Evolutionary conservation across 2,113 vertebrate species (phyloP), one percentile per base, ranked within the genome.

Genomic region (Sinosuthora webbiana): DNA sequence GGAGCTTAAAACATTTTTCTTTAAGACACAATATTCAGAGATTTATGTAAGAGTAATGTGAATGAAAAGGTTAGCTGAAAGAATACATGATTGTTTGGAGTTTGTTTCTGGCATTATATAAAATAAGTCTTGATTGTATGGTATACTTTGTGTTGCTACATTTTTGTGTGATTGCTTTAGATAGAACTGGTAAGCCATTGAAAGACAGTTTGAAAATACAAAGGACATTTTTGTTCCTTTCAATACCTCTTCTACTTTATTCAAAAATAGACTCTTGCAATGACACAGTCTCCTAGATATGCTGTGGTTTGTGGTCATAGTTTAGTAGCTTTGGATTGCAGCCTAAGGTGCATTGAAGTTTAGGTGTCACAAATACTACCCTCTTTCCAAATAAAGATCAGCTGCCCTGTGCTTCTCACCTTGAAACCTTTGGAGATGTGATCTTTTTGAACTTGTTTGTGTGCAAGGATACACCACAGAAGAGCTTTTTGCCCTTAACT

Each of bases 251-350:
- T 19, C 19, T 50, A 68, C 52, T 82, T 92, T 35, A 60, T 42
- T 87, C 7, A 69, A 77, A 85, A 87, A 41, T 5, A 39, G 60
- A 47, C 42, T 56, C 28, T 31, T 31, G 37, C 71, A 90, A 42
- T 41, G 76, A 68, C n/a, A 71, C 45, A 86, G 59, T 35, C 67
- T 94, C 30, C 71, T 83, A 17, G n/a, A 89, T 95, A 35, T 77
- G 63, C 79, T 81, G 65, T 42, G 77, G 68, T 70, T 83, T 94
- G 53, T 95, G 92, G 64, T 82, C 76, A 31, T 67, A 50, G 50
- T 96, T 97, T 68, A 84, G 81, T 71, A 89, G 31, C 17, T 88
- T 94, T 95, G 81, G 69, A 81, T 95, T 89, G 64, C 33, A 75
- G 59, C 74, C 80, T 42, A 25, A 74, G 84, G 63, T 68, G 15